A percentile compares a stretch with the other conserved stretches of the same genome.
These are phyloP conservation scores for Caenorhabditis sp. DNA, from an alignment of 2,888 invertebrate genomes.

Conservation along the genomic window DNA sequence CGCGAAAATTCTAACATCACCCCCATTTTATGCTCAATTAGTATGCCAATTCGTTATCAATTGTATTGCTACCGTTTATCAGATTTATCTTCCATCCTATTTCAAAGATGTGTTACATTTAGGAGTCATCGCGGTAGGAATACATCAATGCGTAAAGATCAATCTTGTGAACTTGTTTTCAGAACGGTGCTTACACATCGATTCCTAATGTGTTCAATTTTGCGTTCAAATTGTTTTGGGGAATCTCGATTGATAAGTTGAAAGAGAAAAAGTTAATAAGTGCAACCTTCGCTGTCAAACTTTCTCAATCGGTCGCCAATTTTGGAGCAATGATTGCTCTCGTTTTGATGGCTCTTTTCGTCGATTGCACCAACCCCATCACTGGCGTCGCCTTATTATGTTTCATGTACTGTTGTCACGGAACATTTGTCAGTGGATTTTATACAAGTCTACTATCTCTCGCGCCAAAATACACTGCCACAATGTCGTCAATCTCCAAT, in stretches of 20 bases:
- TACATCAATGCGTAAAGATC: background rate
- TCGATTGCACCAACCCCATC: slow-evolving; percentile 52
- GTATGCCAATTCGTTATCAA: slow-evolving; percentile 51
- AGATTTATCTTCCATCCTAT: slow-evolving; percentile 61
- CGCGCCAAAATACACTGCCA: slow-evolving; percentile 59
- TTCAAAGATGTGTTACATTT: slow-evolving; percentile 57
- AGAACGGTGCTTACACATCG: slow-evolving; percentile 61
- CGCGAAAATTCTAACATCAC: slow-evolving; percentile 39
- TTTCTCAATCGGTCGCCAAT: slow-evolving; percentile 51
- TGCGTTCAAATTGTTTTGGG: slow-evolving; percentile 50
- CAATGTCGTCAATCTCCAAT: slow-evolving; percentile 54
- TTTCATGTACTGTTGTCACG: slow-evolving; percentile 42
- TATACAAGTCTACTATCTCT: slow-evolving; percentile 56
- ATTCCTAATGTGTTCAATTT: slow-evolving; percentile 56
- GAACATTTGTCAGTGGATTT: slow-evolving; percentile 52
- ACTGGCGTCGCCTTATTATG: slow-evolving; percentile 52
- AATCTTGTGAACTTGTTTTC: background rate
- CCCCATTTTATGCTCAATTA: slow-evolving; percentile 45
- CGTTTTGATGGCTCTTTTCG: slow-evolving; percentile 52
- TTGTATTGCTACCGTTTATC: slow-evolving; percentile 52
- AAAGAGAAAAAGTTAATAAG: slow-evolving; percentile 45
- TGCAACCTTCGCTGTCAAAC: slow-evolving; percentile 46
- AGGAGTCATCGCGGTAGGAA: slow-evolving; percentile 43
- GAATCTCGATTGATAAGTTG: slow-evolving; percentile 49
- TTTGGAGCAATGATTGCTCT: slow-evolving; percentile 42